phyloP scores from a whole-genome alignment of 1,140 invertebrate genomes.

The Meloidogyne floridensis region DNA sequence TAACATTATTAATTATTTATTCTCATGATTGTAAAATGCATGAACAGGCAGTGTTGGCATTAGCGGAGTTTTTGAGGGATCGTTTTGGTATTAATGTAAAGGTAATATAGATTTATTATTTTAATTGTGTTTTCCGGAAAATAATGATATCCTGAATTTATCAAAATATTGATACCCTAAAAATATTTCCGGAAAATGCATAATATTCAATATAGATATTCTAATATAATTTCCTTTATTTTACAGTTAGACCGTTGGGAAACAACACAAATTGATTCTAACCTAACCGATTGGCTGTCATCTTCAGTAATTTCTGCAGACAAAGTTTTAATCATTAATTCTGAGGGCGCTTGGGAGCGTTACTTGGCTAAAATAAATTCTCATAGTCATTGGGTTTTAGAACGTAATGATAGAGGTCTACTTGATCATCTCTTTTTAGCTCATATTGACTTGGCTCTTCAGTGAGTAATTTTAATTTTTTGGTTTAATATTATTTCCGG shows the following conservation, averaged over 20 bases:
- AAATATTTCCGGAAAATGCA: neutral
- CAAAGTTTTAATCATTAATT: conserved; percentile 64
- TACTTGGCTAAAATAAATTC: conserved; percentile 49
- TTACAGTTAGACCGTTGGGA: conserved; percentile 62
- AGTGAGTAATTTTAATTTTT: conserved; percentile 46
- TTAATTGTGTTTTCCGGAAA: neutral
- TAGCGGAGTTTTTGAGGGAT: conserved; percentile 60
- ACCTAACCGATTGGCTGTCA: conserved; percentile 61
- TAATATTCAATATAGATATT: neutral
- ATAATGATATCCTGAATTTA: neutral
- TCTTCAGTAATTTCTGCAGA: conserved; percentile 58
- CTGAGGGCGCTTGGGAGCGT: conserved; percentile 56
- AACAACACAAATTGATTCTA: conserved; percentile 53
- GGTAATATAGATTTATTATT: conserved; percentile 35
- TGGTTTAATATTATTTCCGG: too few species aligned
- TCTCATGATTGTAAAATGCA: conserved; percentile 57
- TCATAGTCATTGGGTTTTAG: conserved; percentile 35
- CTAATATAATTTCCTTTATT: conserved; percentile 12
- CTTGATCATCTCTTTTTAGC: conserved; percentile 50
- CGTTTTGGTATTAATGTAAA: conserved; percentile 56
- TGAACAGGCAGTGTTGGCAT: conserved; percentile 59
- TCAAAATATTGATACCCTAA: too few species aligned
- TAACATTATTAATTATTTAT: conserved; percentile 60
- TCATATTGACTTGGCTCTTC: conserved; percentile 60
- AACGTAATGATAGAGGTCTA: conserved; percentile 42